Evolutionary conservation across 2,888 invertebrate species (phyloP).

Genomic region (Melieria crassipennis): DNA sequence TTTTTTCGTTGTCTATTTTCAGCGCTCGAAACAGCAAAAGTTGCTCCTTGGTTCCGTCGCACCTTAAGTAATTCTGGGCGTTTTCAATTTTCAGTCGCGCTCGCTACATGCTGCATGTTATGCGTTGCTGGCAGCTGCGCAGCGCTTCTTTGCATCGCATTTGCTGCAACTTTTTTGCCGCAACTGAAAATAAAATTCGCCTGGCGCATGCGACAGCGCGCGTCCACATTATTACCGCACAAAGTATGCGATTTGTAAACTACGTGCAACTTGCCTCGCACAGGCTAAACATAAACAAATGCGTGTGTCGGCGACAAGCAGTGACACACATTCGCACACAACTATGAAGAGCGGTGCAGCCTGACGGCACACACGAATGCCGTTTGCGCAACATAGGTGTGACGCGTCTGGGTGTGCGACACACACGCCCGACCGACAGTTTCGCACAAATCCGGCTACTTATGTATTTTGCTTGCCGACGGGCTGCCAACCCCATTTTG

Average conservation of each 20-base stretch:
- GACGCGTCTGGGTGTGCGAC: slow-evolving; percentile 1
- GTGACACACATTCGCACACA: no score
- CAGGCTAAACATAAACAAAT: slow-evolving; percentile 11
- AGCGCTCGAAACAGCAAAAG: no score
- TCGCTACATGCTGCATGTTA: slow-evolving; percentile 17
- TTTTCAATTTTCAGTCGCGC: slow-evolving; percentile 23
- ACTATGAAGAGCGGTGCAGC: no score
- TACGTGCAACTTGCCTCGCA: slow-evolving; percentile 31
- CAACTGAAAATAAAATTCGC: background rate
- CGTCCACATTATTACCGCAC: slow-evolving; percentile 23
- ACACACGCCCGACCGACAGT: slow-evolving; percentile 11
- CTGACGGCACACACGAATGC: no score
- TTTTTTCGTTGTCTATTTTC: no score
- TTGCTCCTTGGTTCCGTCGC: background rate
- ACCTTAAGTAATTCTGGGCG: slow-evolving; percentile 29
- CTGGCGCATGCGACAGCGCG: background rate
- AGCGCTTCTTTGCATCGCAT: background rate
- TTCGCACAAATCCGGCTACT: slow-evolving; percentile 26
- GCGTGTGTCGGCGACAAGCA: background rate
- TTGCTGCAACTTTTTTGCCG: background rate
- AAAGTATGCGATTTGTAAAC: slow-evolving; percentile 35
- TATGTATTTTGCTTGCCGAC: slow-evolving; percentile 16
- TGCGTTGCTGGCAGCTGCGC: background rate
- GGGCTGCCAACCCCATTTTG: slow-evolving; percentile 9
- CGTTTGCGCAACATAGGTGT: background rate